A percentile compares a stretch with the other conserved stretches of the same genome.
phyloP scores from a whole-genome alignment of 2,113 vertebrate species.

The Albula goreensis region DNA sequence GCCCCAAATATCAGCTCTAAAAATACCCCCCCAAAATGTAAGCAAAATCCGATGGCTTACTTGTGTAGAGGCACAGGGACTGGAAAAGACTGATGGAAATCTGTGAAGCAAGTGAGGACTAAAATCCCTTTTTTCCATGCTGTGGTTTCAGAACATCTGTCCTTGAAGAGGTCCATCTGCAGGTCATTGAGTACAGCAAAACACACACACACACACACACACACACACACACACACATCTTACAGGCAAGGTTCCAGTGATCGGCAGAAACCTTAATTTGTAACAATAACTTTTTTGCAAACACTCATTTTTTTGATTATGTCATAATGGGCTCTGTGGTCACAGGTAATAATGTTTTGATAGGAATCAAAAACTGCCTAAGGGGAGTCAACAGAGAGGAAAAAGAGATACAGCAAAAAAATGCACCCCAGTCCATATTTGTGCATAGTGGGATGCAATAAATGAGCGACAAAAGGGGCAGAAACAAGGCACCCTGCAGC shows the following conservation, averaged over 20 bases:
- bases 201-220: neutral
- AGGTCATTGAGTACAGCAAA: slow-evolving; percentile 10
- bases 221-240: slow-evolving; percentile 4
- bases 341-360: too few species aligned
- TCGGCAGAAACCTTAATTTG: too few species aligned
- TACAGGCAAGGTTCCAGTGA: neutral
- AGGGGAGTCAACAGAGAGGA: too few species aligned
- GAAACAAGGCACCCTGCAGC: too few species aligned
- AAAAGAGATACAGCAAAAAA: too few species aligned
- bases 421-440: too few species aligned
- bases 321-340: too few species aligned
- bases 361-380: too few species aligned
- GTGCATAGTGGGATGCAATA: too few species aligned
- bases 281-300: too few species aligned
- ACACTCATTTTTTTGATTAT: too few species aligned
- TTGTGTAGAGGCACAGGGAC: neutral
- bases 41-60: neutral
- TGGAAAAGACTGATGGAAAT: neutral
- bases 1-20: neutral
- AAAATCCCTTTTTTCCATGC: slow-evolving; percentile 13
- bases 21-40: slow-evolving; percentile 12
- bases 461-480: too few species aligned
- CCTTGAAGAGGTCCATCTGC: slow-evolving; percentile 29
- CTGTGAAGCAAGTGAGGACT: slow-evolving; percentile 13
- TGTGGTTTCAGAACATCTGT: slow-evolving; percentile 6